Conservation (phyloP, 2,113 vertebrate genomes). For the Tychaedon coryphoeus region DNA sequence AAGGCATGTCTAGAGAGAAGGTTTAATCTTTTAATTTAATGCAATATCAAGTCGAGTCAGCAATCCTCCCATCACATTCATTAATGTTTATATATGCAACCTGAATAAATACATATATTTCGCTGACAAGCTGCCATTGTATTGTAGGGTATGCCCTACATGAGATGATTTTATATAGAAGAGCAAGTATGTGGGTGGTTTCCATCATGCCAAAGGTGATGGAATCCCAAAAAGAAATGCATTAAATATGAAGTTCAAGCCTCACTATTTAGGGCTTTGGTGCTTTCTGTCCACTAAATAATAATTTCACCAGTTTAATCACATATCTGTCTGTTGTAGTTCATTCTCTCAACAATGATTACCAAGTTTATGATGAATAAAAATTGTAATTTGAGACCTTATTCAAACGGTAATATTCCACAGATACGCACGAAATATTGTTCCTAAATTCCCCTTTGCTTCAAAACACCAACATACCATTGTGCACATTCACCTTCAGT, state of each 20-base stretch:
- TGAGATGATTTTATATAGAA: not conserved
- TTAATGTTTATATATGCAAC: not conserved
- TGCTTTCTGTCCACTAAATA: not conserved
- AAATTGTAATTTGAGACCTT: not conserved
- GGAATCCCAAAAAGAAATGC: not conserved
- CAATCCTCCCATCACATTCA: not conserved
- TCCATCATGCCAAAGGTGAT: not conserved
- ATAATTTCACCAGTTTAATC: not conserved
- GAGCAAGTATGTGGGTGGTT: not conserved
- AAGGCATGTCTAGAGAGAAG: conserved; percentile 16
- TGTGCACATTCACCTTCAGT: not conserved
- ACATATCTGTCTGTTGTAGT: not conserved
- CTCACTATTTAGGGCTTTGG: not conserved
- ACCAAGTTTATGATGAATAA: not conserved
- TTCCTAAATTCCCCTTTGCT: not conserved
- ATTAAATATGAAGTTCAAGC: not conserved
- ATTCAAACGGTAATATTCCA: not conserved
- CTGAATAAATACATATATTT: not conserved
- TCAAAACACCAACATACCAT: not conserved
- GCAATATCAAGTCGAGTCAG: not conserved
- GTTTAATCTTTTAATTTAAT: conserved; percentile 34
- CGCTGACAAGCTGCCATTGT: not conserved
- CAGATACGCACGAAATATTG: not conserved
- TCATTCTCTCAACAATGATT: not conserved
- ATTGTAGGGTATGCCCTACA: not conserved